These are phyloP conservation scores for Drosophila birchii DNA, from an alignment of 2,888 invertebrate species.

Conservation along the genomic window DNA sequence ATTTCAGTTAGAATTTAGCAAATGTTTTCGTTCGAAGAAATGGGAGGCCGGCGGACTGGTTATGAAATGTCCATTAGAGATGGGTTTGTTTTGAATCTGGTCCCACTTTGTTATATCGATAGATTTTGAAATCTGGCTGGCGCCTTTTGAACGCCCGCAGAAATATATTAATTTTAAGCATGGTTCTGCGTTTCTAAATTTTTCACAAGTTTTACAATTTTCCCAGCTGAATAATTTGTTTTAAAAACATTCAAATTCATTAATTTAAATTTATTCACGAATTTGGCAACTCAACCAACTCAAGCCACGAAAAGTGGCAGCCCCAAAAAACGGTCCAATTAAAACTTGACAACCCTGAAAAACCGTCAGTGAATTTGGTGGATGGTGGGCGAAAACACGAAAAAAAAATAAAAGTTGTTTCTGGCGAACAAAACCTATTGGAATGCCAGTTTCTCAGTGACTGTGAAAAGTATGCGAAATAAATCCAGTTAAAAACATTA, in stretches of 20 bases:
- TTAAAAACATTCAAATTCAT: background rate
- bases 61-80: conserved; percentile 32
- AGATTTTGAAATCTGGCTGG: background rate
- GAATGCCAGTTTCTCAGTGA: conserved; percentile 58
- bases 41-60: conserved; percentile 16
- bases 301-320: background rate
- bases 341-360: background rate
- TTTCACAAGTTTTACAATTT: background rate
- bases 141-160: background rate
- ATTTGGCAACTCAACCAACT: background rate
- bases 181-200: background rate
- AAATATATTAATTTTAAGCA: background rate
- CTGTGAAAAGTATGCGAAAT: conserved; percentile 52
- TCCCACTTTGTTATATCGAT: conserved; percentile 4
- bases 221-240: background rate
- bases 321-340: background rate
- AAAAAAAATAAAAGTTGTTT: conserved; percentile 35
- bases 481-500: conserved; percentile 11
- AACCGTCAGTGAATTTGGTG: conserved; percentile 26
- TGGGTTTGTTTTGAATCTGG: conserved; percentile 1
- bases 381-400: conserved; percentile 44
- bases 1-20: conserved; percentile 84
- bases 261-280: too few relatives aligned
- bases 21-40: conserved; percentile 31
- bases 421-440: conserved; percentile 39